Evolutionary conservation across 2,888 invertebrate genomes (phyloP), one percentile per base, ranked within the genome.

Genomic region (Sesia apiformis): DNA sequence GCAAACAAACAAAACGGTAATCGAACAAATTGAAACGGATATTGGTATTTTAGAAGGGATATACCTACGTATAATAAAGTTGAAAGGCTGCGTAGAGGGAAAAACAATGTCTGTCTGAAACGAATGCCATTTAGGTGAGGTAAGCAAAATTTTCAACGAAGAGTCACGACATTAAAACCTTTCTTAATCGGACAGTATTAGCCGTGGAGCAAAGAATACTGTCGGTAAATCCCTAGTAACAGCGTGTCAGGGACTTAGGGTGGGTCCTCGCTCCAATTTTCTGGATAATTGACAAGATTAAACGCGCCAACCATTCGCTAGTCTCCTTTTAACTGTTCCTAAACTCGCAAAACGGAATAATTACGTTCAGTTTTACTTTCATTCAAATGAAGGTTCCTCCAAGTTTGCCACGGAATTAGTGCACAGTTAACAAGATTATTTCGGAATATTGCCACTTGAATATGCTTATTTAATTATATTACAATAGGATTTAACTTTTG

Each of bases 221-320:
- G 40, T 53, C 60, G 60, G 66, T 69, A 69, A 66, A 70, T 65
- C 63, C 59, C 60, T 58, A 53, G 62, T 61, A 66, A 64, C 51
- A 61, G 60, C 67, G 63, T 66, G 57, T 64, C 63, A 61, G 59
- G 60, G 63, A 61, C 62, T 63, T 60, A 51, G 60, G 63, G 56
- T 53, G 58, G 53, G 63, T 61, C 62, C 59, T 63, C 61, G 58
- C 65, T 66, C 67, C 70, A 79, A 81, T 82, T 81, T 78, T 75
- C 73, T 65, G 67, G 74, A 72, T 81, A 81, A 84, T 81, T 81
- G 74, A 74, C 72, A 70, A 74, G 74, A 84, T 82, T 81, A 82
- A 79, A 78, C 65, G 70, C 62, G 62, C 67, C 67, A 74, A 72
- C 66, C 69, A 69, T 72, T 77, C 58, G 61, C 66, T 69, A 67